phyloP scores from a whole-genome alignment of 35 echinoderm and acorn worm genomes.

The Heliocidaris tuberculata region DNA sequence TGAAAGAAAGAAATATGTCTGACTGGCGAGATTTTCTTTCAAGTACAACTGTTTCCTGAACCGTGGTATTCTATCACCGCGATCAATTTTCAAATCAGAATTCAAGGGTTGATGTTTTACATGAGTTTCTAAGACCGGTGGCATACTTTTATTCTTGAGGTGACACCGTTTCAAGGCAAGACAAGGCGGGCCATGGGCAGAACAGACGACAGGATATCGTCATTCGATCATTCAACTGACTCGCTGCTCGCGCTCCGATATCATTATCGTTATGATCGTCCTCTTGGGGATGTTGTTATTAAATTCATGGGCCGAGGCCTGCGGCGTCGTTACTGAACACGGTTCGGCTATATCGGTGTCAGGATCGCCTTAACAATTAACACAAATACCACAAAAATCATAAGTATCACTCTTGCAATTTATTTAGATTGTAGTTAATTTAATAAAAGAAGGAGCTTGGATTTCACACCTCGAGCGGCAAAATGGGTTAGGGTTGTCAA shows the following conservation, averaged over 20 bases:
- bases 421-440: background rate
- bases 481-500: background rate
- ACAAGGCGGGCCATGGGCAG: background rate
- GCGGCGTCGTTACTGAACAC: background rate
- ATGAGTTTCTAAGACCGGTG: background rate
- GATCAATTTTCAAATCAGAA: background rate
- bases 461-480: background rate
- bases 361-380: background rate
- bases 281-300: background rate
- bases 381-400: background rate
- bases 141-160: background rate
- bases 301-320: background rate
- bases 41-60: background rate
- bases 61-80: background rate
- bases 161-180: background rate
- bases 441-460: background rate
- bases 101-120: background rate
- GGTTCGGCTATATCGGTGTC: background rate
- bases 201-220: background rate
- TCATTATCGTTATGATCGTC: constrained; percentile 3
- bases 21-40: background rate
- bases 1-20: background rate
- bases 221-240: background rate
- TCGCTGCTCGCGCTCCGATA: background rate
- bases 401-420: background rate